These are phyloP conservation scores for Melinopterus prodromus DNA, from an alignment of 2,888 invertebrate genomes.

Conservation along the genomic window DNA sequence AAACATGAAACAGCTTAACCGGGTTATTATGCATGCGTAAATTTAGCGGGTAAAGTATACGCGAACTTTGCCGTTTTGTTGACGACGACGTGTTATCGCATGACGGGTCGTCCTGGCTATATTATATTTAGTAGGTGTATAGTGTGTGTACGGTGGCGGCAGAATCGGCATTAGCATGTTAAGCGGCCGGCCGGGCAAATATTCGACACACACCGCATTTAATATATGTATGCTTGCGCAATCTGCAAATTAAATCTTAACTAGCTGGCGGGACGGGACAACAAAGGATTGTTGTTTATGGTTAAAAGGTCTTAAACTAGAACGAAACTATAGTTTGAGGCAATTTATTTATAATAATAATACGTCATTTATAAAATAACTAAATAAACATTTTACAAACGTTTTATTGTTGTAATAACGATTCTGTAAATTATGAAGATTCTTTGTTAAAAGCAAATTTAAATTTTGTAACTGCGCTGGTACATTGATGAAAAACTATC, in stretches of 20 bases:
- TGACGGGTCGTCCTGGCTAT: neutral
- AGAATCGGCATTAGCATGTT: constrained; percentile 11
- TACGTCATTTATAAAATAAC: no score
- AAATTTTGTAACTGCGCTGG: no score
- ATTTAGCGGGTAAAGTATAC: constrained; percentile 9
- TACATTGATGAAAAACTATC: no score
- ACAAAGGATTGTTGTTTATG: neutral
- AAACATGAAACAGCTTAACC: neutral
- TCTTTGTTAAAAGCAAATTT: no score
- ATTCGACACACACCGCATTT: constrained; percentile 17
- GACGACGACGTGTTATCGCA: neutral
- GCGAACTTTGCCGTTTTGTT: neutral
- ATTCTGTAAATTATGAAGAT: no score
- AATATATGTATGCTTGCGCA: constrained; percentile 9
- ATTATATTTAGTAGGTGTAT: neutral
- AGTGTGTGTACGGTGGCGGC: neutral
- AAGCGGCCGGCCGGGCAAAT: constrained; percentile 10
- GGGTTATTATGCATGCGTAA: constrained; percentile 12
- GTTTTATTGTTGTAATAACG: no score
- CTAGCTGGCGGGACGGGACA: neutral
- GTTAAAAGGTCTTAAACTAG: neutral
- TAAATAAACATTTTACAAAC: no score
- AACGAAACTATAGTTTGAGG: neutral
- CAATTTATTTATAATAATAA: no score
- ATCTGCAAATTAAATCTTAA: constrained; percentile 14